Evolutionary conservation across 1,140 invertebrate species (phyloP).

Genomic region (Chelonus insularis): DNA sequence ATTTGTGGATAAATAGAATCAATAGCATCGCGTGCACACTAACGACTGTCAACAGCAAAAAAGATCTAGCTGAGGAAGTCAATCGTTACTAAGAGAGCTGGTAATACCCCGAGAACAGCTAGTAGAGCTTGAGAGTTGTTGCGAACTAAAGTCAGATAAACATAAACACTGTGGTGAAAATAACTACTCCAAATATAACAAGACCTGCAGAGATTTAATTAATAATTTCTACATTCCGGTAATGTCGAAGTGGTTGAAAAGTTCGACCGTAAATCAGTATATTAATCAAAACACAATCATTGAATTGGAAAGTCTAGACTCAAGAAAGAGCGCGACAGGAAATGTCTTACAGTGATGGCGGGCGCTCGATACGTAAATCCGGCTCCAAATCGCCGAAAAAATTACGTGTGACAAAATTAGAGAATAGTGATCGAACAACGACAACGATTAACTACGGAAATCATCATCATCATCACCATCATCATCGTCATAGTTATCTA

Average conservation of each 20-base stretch:
- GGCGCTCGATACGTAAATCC: conserved; percentile 58
- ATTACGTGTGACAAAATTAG: conserved; percentile 55
- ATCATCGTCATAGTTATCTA: conserved; percentile 41
- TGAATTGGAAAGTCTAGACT: conserved; percentile 21
- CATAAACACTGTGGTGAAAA: no score
- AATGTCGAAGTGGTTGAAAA: conserved; percentile 11
- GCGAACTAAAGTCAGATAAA: no score
- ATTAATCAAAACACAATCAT: not conserved
- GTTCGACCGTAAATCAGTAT: not conserved
- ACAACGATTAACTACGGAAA: conserved; percentile 50
- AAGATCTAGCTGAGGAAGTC: not conserved
- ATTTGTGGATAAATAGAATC: conserved; percentile 17
- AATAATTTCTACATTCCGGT: not conserved
- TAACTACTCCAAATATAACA: no score
- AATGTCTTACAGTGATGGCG: conserved; percentile 62
- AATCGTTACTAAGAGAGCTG: not conserved
- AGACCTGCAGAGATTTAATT: no score
- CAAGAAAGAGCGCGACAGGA: conserved; percentile 35
- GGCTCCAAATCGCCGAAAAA: conserved; percentile 58
- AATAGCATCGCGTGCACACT: conserved; percentile 1
- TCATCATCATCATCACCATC: conserved; percentile 46
- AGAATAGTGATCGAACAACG: conserved; percentile 53
- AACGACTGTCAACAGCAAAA: not conserved
- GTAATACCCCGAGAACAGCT: no score
- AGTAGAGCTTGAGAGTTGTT: no score